These are phyloP conservation scores for Agrotis exclamationis DNA, from an alignment of 2,888 invertebrate species.

Conservation along the genomic window DNA sequence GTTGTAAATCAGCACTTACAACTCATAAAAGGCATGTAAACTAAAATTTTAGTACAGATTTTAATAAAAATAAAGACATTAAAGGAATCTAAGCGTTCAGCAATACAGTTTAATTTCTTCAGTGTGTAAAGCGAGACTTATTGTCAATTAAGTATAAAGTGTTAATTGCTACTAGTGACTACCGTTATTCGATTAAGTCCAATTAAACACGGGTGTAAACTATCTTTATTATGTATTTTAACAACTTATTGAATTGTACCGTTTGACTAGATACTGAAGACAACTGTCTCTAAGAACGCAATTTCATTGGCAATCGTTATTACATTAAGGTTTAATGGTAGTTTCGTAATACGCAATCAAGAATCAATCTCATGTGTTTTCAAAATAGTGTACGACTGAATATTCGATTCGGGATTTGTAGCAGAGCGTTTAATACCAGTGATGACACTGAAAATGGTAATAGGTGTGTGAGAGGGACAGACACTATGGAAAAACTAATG, in stretches of 20 bases:
- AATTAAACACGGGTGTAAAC: conserved; percentile 43
- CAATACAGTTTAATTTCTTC: conserved; percentile 40
- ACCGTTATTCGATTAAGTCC: conserved; percentile 57
- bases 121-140: conserved; percentile 29
- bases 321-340: not conserved
- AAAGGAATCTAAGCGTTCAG: conserved; percentile 5
- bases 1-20: conserved; percentile 23
- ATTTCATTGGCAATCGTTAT: not conserved
- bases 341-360: not conserved
- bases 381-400: too few species aligned
- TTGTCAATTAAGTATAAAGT: conserved; percentile 42
- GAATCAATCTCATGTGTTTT: too few species aligned
- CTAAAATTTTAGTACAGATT: conserved; percentile 1
- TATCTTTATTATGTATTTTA: conserved; percentile 36
- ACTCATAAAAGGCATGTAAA: conserved; percentile 18
- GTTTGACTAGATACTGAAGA: conserved; percentile 23
- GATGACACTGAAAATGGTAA: too few species aligned
- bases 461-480: too few species aligned
- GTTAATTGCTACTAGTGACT: conserved; percentile 31
- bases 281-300: conserved; percentile 15
- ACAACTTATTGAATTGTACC: conserved; percentile 32
- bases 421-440: too few species aligned
- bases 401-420: too few species aligned
- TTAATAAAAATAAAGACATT: conserved; percentile 34
- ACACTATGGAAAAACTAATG: too few species aligned